Conservation (phyloP, 2,113 vertebrate species). For the Dipodomys ordii region DNA sequence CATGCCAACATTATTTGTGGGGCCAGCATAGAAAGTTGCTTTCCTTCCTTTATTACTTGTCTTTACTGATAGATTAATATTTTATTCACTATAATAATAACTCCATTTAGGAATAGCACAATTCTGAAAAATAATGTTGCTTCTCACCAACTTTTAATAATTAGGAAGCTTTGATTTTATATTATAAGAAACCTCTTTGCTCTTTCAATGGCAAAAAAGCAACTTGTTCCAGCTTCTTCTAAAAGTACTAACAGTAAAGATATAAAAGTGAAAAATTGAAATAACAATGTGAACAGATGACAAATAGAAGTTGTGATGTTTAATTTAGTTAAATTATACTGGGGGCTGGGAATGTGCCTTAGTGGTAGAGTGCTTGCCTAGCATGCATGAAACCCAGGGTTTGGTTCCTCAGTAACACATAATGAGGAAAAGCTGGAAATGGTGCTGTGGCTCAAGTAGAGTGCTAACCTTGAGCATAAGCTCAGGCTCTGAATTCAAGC, state of each 20-base stretch:
- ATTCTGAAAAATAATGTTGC: not conserved
- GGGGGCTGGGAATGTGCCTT: too few relatives aligned
- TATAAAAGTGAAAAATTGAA: not conserved
- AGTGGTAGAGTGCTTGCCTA: too few relatives aligned
- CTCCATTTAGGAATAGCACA: not conserved
- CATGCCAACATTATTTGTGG: not conserved
- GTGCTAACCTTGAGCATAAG: too few relatives aligned
- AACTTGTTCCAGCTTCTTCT: not conserved
- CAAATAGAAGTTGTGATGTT: not conserved
- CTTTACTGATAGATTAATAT: not conserved
- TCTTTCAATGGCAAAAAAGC: not conserved
- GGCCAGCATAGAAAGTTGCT: not conserved
- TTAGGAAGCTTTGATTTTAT: not conserved
- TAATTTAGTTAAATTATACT: not conserved
- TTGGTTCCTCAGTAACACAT: too few relatives aligned
- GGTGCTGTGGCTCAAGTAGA: too few relatives aligned
- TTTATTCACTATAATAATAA: not conserved
- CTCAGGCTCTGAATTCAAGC: too few relatives aligned
- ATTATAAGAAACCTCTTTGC: not conserved
- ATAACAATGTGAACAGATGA: not conserved
- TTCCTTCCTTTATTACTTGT: not conserved
- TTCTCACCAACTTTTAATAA: slow-evolving; percentile 28
- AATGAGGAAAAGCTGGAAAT: too few relatives aligned
- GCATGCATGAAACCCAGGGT: too few relatives aligned
- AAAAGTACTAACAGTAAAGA: not conserved